These are phyloP conservation scores for Drosophila lini DNA, from an alignment of 1,140 invertebrate genomes.

Conservation along the genomic window DNA sequence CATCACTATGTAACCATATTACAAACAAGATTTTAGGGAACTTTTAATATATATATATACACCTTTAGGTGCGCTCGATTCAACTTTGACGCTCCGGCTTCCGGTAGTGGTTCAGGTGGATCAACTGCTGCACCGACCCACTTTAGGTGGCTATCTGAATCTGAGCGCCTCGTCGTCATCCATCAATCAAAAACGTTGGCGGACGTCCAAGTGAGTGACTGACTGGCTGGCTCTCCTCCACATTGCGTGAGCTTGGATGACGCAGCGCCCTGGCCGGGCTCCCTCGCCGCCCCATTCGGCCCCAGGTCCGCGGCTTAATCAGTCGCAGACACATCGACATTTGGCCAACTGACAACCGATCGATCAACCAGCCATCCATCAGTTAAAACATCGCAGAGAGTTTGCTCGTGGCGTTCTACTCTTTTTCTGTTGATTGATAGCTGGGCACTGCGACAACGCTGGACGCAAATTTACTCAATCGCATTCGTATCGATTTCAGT, in stretches of 20 bases:
- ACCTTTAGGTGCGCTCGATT: background rate
- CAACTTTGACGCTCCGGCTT: background rate
- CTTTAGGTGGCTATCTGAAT: slow-evolving; percentile 64
- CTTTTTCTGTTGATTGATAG: slow-evolving; percentile 66
- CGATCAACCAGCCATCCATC: slow-evolving; percentile 80
- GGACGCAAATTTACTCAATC: slow-evolving; percentile 67
- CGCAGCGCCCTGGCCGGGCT: slow-evolving; percentile 58
- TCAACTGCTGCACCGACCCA: slow-evolving; percentile 55
- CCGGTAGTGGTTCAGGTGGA: slow-evolving; percentile 2
- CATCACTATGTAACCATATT: too few species aligned
- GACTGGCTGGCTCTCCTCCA: slow-evolving; percentile 43
- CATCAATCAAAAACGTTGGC: slow-evolving; percentile 73
- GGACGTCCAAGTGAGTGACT: slow-evolving; percentile 66
- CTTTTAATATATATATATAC: too few species aligned
- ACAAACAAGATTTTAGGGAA: too few species aligned
- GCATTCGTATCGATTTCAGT: slow-evolving; percentile 47
- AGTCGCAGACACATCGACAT: slow-evolving; percentile 66
- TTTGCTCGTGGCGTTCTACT: slow-evolving; percentile 14
- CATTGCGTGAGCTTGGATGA: slow-evolving; percentile 60
- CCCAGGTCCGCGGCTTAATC: slow-evolving; percentile 56
- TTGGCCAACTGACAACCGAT: slow-evolving; percentile 70
- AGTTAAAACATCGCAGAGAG: slow-evolving; percentile 45
- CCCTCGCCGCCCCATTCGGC: slow-evolving; percentile 3
- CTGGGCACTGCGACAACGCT: slow-evolving; percentile 39
- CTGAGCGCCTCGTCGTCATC: slow-evolving; percentile 58